Conservation (phyloP, 2,888 invertebrate species). For the Vanessa cardui region DNA sequence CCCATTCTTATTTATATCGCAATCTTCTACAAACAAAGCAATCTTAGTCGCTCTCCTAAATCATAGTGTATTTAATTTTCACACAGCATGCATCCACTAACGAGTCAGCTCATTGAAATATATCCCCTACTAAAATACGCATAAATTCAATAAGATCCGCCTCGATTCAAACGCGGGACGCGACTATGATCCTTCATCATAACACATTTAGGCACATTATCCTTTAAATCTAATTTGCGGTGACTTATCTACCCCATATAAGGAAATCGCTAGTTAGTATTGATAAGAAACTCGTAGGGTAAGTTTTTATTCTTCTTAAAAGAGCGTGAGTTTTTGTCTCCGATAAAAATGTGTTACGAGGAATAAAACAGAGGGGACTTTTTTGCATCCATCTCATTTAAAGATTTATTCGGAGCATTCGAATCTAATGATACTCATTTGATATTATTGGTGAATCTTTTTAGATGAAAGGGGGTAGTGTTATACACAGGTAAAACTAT, state of each 20-base stretch:
- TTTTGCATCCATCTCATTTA: background rate
- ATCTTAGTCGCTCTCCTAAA: constrained; percentile 32
- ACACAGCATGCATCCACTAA: constrained; percentile 37
- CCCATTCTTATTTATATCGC: constrained; percentile 5
- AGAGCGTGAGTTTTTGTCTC: constrained; percentile 2
- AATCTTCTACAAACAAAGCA: constrained; percentile 22
- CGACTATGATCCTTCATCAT: background rate
- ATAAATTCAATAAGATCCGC: constrained; percentile 15
- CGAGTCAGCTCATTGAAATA: constrained; percentile 39
- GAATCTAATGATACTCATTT: background rate
- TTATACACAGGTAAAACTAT: too few species aligned
- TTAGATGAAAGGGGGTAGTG: too few species aligned
- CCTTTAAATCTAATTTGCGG: background rate
- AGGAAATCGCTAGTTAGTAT: constrained; percentile 41
- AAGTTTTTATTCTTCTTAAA: constrained; percentile 17
- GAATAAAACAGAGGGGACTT: background rate
- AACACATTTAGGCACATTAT: background rate
- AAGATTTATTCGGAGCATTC: background rate
- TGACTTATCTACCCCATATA: constrained; percentile 33
- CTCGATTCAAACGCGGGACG: background rate
- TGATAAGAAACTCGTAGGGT: constrained; percentile 26
- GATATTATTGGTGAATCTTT: too few species aligned
- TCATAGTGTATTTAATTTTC: constrained; percentile 39
- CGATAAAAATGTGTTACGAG: background rate
- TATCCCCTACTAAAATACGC: constrained; percentile 23